phyloP scores from a whole-genome alignment of 2,888 invertebrate species.

The Pediacus dermestoides region DNA sequence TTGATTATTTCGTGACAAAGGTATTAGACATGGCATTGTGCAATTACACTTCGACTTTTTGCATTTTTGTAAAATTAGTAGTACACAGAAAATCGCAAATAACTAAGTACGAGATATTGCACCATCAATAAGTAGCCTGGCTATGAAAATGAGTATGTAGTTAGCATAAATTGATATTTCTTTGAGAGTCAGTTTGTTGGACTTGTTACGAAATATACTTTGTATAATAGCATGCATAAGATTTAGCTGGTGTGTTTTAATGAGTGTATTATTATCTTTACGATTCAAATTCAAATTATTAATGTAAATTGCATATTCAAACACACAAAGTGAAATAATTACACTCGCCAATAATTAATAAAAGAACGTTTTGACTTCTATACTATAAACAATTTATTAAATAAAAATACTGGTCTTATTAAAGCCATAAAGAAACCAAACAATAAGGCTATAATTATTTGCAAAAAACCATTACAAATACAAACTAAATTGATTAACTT shows the following conservation, averaged over 20 bases:
- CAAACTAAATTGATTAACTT: no score
- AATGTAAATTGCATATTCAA: conserved; percentile 12
- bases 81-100: conserved; percentile 36
- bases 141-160: conserved; percentile 40
- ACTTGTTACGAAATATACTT: conserved; percentile 26
- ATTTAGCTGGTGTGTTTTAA: conserved; percentile 19
- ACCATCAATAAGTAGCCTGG: conserved; percentile 39
- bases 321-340: conserved; percentile 10
- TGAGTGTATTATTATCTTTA: conserved; percentile 20
- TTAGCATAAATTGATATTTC: conserved; percentile 44
- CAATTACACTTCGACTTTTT: conserved; percentile 21
- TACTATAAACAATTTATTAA: no score
- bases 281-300: conserved; percentile 18
- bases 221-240: conserved; percentile 25
- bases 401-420: no score
- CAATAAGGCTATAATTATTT: no score
- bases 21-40: conserved; percentile 27
- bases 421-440: no score
- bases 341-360: background rate
- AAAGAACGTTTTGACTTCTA: conserved; percentile 4
- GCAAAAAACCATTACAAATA: no score
- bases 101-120: conserved; percentile 36
- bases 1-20: conserved; percentile 25
- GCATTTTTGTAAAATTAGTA: conserved; percentile 23
- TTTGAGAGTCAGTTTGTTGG: conserved; percentile 32